Evolutionary conservation across 2,797 vertebrate species (phyloP).

Genomic region (Pantherophis vulpinus): DNA sequence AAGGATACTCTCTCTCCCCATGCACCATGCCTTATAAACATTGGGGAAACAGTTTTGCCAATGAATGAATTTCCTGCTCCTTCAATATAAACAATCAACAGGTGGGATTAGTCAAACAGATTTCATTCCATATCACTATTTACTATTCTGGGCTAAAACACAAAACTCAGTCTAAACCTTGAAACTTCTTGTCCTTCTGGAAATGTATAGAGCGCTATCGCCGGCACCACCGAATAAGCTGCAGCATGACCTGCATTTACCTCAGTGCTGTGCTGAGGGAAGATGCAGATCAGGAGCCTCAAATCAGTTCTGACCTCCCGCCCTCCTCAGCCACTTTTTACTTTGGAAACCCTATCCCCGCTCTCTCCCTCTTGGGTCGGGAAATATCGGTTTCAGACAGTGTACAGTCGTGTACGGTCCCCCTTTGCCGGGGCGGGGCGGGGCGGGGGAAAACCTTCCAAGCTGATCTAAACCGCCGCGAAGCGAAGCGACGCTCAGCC

Average conservation of each 20-base stretch:
- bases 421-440: background rate
- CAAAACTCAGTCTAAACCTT: background rate
- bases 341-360: background rate
- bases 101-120: background rate
- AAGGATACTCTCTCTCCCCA: background rate
- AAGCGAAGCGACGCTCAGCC: background rate
- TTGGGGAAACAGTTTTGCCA: background rate
- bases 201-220: background rate
- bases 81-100: background rate
- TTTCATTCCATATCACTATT: background rate
- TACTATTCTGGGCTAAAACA: background rate
- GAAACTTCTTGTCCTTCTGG: background rate
- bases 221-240: background rate
- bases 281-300: background rate
- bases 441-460: rapidly evolving
- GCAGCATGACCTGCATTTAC: background rate
- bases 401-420: background rate
- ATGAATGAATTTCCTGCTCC: background rate
- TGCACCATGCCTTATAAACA: too few relatives aligned
- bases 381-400: background rate
- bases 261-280: background rate
- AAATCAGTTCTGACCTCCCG: background rate
- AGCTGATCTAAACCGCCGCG: background rate
- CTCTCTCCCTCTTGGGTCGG: too few relatives aligned
- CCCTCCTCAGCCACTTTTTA: background rate